Conservation (phyloP, 2,888 invertebrate species). For the Abrostola tripartita region DNA sequence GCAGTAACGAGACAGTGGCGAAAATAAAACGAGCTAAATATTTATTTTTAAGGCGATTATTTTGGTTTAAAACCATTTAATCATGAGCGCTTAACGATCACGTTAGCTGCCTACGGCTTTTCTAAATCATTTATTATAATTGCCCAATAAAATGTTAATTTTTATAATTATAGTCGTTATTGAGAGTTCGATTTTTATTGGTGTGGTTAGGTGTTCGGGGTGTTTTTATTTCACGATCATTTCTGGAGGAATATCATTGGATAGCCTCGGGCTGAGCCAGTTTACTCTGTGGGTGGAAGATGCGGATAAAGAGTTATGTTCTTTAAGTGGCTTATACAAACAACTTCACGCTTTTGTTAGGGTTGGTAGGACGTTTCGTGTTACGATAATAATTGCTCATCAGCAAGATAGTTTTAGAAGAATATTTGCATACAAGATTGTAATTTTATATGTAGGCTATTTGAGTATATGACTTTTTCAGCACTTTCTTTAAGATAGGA, state of each 20-base stretch:
- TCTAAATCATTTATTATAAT: slow-evolving; percentile 81
- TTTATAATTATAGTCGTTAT: slow-evolving; percentile 72
- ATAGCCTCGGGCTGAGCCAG: neutral
- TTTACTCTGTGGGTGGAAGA: neutral
- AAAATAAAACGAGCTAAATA: slow-evolving; percentile 69
- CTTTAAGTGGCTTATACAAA: neutral
- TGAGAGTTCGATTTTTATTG: slow-evolving; percentile 49
- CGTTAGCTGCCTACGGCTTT: slow-evolving; percentile 67
- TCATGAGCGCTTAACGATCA: slow-evolving; percentile 67
- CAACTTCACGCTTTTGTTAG: neutral
- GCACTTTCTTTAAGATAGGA: too few species aligned
- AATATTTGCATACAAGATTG: too few species aligned
- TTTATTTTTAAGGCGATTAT: slow-evolving; percentile 81
- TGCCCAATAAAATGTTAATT: slow-evolving; percentile 81
- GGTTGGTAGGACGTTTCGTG: slow-evolving; percentile 10
- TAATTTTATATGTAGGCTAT: too few species aligned
- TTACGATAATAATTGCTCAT: too few species aligned
- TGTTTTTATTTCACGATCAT: slow-evolving; percentile 33
- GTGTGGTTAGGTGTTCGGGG: slow-evolving; percentile 27
- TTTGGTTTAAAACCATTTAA: slow-evolving; percentile 82
- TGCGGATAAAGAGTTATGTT: neutral
- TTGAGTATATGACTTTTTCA: too few species aligned
- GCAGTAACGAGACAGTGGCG: slow-evolving; percentile 70
- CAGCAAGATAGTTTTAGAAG: too few species aligned
- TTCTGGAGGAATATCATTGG: slow-evolving; percentile 10